Conservation (phyloP, 2,113 vertebrate genomes). For the Todiramphus saurophagus region DNA sequence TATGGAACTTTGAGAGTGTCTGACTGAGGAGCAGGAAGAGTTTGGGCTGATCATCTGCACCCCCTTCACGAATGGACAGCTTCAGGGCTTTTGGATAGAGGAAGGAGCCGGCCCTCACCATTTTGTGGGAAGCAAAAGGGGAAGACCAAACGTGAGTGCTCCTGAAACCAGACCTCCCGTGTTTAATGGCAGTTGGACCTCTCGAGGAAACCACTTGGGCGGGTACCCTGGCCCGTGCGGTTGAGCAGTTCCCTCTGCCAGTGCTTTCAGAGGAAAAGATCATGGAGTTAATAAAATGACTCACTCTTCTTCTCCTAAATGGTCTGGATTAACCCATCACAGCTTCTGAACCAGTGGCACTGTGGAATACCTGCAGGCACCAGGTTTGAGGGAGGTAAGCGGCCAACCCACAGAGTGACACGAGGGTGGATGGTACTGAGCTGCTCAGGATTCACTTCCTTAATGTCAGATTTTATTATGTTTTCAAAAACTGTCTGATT, state of each 20-base stretch:
- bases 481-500: background rate
- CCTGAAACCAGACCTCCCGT: slow-evolving; percentile 33
- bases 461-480: background rate
- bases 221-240: background rate
- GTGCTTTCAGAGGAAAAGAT: slow-evolving; percentile 41
- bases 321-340: background rate
- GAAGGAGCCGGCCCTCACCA: background rate
- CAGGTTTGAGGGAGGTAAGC: background rate
- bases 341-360: background rate
- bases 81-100: background rate
- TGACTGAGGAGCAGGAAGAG: background rate
- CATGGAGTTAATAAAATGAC: background rate
- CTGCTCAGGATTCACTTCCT: background rate
- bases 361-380: background rate
- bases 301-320: background rate
- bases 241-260: background rate
- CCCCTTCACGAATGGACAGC: background rate
- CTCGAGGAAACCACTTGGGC: slow-evolving; percentile 38
- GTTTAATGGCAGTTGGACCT: slow-evolving; percentile 18
- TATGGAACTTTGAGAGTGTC: background rate
- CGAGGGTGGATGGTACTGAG: fast-evolving
- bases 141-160: background rate
- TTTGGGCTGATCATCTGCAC: background rate
- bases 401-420: background rate
- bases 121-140: background rate